Evolutionary conservation across 2,888 invertebrate species (phyloP).

Genomic region (Parnassius glacialis): DNA sequence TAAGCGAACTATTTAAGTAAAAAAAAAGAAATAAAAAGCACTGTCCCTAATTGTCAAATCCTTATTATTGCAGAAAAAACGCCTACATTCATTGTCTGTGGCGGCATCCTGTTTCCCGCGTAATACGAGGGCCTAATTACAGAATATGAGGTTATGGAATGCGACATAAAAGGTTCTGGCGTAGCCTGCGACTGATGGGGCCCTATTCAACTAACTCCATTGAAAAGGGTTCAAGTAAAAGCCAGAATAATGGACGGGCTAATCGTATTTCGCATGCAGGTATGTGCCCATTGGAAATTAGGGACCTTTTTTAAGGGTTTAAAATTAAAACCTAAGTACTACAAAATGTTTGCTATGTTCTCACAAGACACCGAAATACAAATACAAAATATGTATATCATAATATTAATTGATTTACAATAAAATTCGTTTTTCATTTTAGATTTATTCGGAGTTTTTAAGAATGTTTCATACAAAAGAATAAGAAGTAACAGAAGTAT

Average conservation of each 20-base stretch:
- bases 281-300: constrained; percentile 46
- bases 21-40: neutral
- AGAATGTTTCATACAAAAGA: too few relatives aligned
- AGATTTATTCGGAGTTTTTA: too few relatives aligned
- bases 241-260: constrained; percentile 47
- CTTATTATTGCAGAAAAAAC: constrained; percentile 13
- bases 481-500: too few relatives aligned
- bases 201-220: constrained; percentile 63
- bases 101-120: constrained; percentile 62
- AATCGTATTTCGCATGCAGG: constrained; percentile 56
- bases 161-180: constrained; percentile 55
- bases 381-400: too few relatives aligned
- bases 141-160: constrained; percentile 51
- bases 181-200: constrained; percentile 61
- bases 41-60: constrained; percentile 10
- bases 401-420: too few relatives aligned
- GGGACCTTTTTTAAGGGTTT: constrained; percentile 1
- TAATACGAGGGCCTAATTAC: constrained; percentile 66
- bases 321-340: constrained; percentile 5
- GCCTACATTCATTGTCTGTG: constrained; percentile 24
- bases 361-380: too few relatives aligned
- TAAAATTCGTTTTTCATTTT: too few relatives aligned
- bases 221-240: constrained; percentile 61
- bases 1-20: too few relatives aligned
- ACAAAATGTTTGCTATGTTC: constrained; percentile 1